A percentile compares a stretch with the other conserved stretches of the same genome.
Conservation (phyloP, 1,140 invertebrate genomes). For the Cylas formicarius region DNA sequence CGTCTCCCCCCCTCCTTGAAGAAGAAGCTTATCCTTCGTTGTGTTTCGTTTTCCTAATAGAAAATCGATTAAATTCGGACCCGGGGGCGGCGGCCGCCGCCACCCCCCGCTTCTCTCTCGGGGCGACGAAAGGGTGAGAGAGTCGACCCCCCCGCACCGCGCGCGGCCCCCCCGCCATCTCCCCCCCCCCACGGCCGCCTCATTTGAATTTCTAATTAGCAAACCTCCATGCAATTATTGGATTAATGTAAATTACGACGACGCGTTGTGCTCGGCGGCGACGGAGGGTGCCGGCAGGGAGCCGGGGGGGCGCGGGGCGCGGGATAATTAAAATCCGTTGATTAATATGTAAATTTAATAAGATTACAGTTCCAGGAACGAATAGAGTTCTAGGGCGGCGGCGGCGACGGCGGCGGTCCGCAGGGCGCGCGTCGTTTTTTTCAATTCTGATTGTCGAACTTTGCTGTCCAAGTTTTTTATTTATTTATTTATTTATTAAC, state of each 20-base stretch:
- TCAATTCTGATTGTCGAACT: too few species aligned
- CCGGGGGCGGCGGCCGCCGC: conserved; percentile 28
- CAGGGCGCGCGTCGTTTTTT: too few species aligned
- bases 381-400: too few species aligned
- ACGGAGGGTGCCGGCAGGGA: conserved; percentile 20
- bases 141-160: conserved; percentile 24
- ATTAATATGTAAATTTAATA: conserved; percentile 97
- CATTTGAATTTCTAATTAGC: conserved; percentile 89
- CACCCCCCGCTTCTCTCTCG: conserved; percentile 27
- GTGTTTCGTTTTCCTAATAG: too few species aligned
- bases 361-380: conserved; percentile 76
- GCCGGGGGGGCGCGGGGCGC: conserved; percentile 33
- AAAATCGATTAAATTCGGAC: conserved; percentile 42
- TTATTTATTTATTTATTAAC: too few species aligned
- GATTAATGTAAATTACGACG: conserved; percentile 89
- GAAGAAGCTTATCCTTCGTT: too few species aligned
- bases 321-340: conserved; percentile 92
- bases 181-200: conserved; percentile 51
- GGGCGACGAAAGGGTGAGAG: conserved; percentile 45
- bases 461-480: too few species aligned
- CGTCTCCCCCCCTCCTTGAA: too few species aligned
- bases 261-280: conserved; percentile 49
- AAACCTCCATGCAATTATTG: conserved; percentile 87
- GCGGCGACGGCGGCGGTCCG: conserved; percentile 29
- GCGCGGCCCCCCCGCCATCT: conserved; percentile 1